Evolutionary conservation across 1,140 invertebrate species (phyloP), one percentile per base, ranked within the genome.

Genomic region (Papilio polytes): DNA sequence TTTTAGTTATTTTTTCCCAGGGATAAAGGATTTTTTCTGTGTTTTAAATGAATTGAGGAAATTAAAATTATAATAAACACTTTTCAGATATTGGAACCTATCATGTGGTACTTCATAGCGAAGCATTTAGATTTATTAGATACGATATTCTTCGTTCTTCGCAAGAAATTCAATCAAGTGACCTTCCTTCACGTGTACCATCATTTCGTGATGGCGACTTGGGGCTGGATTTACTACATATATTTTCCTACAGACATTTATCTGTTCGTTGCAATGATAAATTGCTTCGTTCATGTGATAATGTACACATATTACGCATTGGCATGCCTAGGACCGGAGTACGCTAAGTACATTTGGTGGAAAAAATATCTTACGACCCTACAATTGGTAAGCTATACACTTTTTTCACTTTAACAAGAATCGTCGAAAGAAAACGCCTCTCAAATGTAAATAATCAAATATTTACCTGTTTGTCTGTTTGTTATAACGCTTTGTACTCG

Each of bases 301-400:
- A 98, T 98, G 98, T 98, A 98, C 86, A 90, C 95, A 0, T 98
- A 98, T 88, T 98, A 98, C 88, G 96, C 97, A 88, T 92, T 98
- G 3, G 97, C 97, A 0, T 95, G 98, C 44, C 98, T 98, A 1
- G 88, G 96, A 86, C 96, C 97, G 87, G 97, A 97, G 84, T 98
- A 97, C 88, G 93, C 63, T 3, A 70, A 70, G 31, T 70, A 70
- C 4, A 70, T 98, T 2, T 98, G 98, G 98, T 99, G 98, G 98
- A 99, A 99, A 90, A 98, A 97, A 88, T 97, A 99, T 90, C 96
- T 99, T 7, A 99, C 98, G 1, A 95, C 95, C 22, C 92, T 98
- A 79, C 98, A 99, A 95, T 96, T 98, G 91, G 90, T 91, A 86
- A 91, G 87, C 12, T 70, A 26, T 20, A 66, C 26, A 2, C 31